Conservation (phyloP, 2,888 invertebrate species). For the Coleophora deauratella region DNA sequence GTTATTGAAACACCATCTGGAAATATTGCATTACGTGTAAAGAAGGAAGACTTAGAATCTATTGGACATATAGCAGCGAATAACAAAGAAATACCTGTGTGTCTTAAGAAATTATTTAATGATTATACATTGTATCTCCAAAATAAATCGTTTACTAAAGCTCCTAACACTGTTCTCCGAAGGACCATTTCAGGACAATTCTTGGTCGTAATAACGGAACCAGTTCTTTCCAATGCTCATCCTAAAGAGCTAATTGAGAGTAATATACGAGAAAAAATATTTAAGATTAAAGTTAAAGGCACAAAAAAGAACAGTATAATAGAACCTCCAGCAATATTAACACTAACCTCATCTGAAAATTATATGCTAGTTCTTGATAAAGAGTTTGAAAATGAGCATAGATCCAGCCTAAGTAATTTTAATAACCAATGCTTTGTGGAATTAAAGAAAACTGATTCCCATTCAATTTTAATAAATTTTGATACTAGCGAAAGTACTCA, state of each 20-base stretch:
- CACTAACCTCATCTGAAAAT: conserved; percentile 35
- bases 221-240: conserved; percentile 4
- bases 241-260: too few species aligned
- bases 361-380: conserved; percentile 43
- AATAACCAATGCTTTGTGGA: conserved; percentile 25
- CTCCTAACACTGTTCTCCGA: conserved; percentile 25
- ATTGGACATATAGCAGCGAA: conserved; percentile 16
- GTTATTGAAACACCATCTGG: conserved; percentile 27
- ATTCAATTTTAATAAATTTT: conserved; percentile 30
- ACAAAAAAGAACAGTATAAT: conserved; percentile 18
- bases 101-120: conserved; percentile 20
- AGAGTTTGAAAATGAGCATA: conserved; percentile 42
- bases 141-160: conserved; percentile 5
- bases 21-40: conserved; percentile 23
- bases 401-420: conserved; percentile 22
- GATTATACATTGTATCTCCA: conserved; percentile 20
- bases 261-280: too few species aligned
- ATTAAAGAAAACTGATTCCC: conserved; percentile 33
- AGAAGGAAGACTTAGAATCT: conserved; percentile 14
- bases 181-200: conserved; percentile 24
- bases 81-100: conserved; percentile 20
- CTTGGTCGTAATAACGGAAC: conserved; percentile 19
- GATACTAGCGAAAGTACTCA: conserved; percentile 15
- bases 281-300: conserved; percentile 26
- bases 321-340: conserved; percentile 32